Base-by-base conservation (phyloP, 2,888 invertebrate species). In the Nomada lathburiana region DNA sequence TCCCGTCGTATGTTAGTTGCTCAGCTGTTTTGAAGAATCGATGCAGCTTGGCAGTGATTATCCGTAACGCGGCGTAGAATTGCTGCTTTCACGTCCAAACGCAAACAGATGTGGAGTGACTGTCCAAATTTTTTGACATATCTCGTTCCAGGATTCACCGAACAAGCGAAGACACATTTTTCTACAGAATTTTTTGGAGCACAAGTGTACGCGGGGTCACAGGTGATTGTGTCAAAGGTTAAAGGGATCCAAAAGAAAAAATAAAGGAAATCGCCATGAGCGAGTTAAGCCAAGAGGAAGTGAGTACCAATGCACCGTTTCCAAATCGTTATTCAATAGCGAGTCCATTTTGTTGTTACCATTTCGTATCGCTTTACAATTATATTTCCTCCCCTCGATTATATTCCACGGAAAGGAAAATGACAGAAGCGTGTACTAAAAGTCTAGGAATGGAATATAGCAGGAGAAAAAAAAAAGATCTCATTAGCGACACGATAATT, bases 211-310 rank as follows among this genome's bases (percentile, higher is more conserved):
- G 70, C 57, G 70, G 42, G 57, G 65, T 74, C 76, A 55, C 72
- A 64, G 42, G 26, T 44, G 72, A 57, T 29, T 55, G 76, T 72
- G 71, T 64, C 70, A 71, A 63, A 76, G 77, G 68, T 84, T 78
- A 75, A 57, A 79, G 53, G 47, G 62, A 50, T 52, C 52, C 60
- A 79, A 64, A 77, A 74, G 67, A 70, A 72, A 82, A 86, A 83
- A 55, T 55, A 57, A 78, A 74, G 78, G 84, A 73, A 80, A 89
- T 89, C 88, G 88, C 87, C 87, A 97, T 97, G 97, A 97, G 97
- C 95, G 98, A 98, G 95, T 95, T 98, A 90, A 97, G 96, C 93
- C 97, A 97, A 94, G 98, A 98, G 94, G 98, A 98, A 97, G 98
- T 97, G 95, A 96, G 96, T 95, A 85, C 72, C 83, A 83, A 73